These are phyloP conservation scores for Erpobdella octoculata DNA, from an alignment of 2,888 invertebrate genomes.

Conservation along the genomic window DNA sequence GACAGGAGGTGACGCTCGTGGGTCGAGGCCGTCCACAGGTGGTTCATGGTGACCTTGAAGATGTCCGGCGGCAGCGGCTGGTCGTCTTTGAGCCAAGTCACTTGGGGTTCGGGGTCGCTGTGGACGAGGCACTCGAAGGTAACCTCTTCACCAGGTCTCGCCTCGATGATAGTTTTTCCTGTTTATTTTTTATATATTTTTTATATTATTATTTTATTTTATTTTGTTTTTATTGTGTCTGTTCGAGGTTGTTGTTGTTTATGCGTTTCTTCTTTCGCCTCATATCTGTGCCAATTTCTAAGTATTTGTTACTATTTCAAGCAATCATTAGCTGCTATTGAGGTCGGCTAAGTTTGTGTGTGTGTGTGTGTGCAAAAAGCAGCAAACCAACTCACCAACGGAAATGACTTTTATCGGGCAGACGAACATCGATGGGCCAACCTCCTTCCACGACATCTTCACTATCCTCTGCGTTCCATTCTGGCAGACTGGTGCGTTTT, in stretches of 20 bases:
- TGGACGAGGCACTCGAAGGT: conserved; percentile 35
- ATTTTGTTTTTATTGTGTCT: too few relatives aligned
- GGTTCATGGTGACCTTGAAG: conserved; percentile 3
- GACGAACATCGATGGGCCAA: conserved; percentile 34
- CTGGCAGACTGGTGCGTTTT: conserved; percentile 34
- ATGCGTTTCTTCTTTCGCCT: too few relatives aligned
- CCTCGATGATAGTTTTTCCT: conserved; percentile 29
- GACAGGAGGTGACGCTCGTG: neutral
- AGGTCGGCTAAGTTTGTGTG: too few relatives aligned
- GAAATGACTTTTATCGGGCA: conserved; percentile 34
- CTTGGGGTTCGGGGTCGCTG: conserved; percentile 35
- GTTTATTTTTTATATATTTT: conserved; percentile 13
- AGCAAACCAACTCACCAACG: neutral
- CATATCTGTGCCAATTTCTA: too few relatives aligned
- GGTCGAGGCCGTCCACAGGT: conserved; percentile 11
- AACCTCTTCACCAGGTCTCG: conserved; percentile 30
- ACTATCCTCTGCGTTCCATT: conserved; percentile 26
- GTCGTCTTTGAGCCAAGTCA: conserved; percentile 32
- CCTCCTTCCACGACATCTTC: conserved; percentile 32
- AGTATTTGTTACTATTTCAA: too few relatives aligned
- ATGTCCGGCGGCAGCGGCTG: neutral
- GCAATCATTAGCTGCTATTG: too few relatives aligned
- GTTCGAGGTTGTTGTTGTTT: too few relatives aligned
- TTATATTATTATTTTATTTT: too few relatives aligned
- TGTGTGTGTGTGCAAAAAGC: too few relatives aligned